A percentile compares a stretch with the other conserved stretches of the same genome.
Conservation (phyloP, 2,113 vertebrate species). For the Tachysurus vachellii region DNA sequence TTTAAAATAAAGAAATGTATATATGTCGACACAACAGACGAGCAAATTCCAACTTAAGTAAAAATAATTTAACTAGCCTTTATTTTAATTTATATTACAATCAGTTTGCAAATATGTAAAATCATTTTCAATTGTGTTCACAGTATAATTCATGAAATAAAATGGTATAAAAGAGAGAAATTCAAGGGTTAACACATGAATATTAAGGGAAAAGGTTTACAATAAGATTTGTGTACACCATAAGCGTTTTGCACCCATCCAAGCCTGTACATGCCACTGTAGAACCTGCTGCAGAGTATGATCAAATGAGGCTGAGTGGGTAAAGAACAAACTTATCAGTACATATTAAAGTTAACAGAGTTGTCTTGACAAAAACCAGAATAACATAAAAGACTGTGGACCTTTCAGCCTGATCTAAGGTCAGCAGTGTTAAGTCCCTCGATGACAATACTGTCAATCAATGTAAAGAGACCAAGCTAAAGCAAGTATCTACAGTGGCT, state of each 20-base stretch:
- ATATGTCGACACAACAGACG: background rate
- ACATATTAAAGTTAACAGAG: background rate
- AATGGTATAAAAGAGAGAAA: background rate
- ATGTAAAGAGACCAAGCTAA: background rate
- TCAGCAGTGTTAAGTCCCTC: background rate
- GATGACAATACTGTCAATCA: background rate
- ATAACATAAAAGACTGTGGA: background rate
- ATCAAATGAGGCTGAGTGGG: background rate
- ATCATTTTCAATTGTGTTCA: conserved; percentile 12
- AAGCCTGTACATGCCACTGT: background rate
- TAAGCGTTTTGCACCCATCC: background rate
- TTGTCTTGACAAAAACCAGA: background rate
- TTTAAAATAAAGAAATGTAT: background rate
- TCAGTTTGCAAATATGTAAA: conserved; percentile 14
- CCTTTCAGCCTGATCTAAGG: background rate
- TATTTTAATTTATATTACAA: conserved; percentile 34
- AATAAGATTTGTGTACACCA: background rate
- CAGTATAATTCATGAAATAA: conserved; percentile 3
- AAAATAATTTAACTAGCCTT: conserved; percentile 19
- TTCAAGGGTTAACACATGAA: background rate
- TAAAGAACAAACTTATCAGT: background rate
- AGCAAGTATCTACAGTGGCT: background rate
- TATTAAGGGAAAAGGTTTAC: background rate
- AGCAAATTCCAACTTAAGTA: background rate
- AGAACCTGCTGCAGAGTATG: background rate